phyloP scores from a whole-genome alignment of 2,888 invertebrate genomes.

The Alsophila aescularia region DNA sequence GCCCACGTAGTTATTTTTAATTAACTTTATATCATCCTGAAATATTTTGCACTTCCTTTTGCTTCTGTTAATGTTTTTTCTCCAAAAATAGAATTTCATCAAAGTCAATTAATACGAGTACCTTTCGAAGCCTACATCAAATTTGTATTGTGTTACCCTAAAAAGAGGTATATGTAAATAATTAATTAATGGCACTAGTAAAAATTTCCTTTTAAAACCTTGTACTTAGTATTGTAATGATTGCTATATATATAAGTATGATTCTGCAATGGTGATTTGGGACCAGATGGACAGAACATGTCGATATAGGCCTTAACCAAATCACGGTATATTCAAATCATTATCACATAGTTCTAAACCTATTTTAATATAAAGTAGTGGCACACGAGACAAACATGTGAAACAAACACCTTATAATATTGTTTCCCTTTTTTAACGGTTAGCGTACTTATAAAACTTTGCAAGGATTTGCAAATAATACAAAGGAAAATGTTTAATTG shows the following conservation, averaged over 20 bases:
- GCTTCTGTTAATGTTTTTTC: too few relatives aligned
- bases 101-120: slow-evolving; percentile 17
- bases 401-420: too few relatives aligned
- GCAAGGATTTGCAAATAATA: too few relatives aligned
- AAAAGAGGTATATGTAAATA: slow-evolving; percentile 7
- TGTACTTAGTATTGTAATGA: neutral
- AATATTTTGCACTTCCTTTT: neutral
- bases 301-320: slow-evolving; percentile 60
- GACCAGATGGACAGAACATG: slow-evolving; percentile 67
- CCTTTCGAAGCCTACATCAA: too few relatives aligned
- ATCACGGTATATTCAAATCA: slow-evolving; percentile 46
- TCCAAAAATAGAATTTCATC: neutral
- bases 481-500: too few relatives aligned
- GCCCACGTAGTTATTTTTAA: slow-evolving; percentile 1
- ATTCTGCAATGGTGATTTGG: slow-evolving; percentile 68
- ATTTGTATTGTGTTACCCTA: neutral
- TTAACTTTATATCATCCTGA: neutral
- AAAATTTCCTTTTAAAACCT: neutral
- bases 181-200: slow-evolving; percentile 6
- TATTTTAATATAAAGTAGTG: neutral
- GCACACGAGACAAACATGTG: neutral
- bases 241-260: slow-evolving; percentile 28
- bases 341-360: neutral
- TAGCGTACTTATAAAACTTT: too few relatives aligned
- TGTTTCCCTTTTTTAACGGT: too few relatives aligned